A percentile compares a stretch with the other conserved stretches of the same genome.
Conservation (phyloP, 2,888 invertebrate species). For the Cylindroiulus punctatus region DNA sequence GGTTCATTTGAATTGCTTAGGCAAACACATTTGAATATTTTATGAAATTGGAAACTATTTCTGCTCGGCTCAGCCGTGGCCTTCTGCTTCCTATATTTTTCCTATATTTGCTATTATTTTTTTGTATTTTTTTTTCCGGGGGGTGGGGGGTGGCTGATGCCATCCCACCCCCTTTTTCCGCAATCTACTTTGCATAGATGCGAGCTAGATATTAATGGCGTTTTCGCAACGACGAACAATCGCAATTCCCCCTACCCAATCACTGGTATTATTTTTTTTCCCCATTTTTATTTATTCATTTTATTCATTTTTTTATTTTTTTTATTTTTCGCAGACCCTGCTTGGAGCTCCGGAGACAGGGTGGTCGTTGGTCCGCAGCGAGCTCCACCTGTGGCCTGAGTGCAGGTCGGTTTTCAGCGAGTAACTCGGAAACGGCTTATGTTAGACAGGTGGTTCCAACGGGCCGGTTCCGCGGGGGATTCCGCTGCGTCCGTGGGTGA, state of each 20-base stretch:
- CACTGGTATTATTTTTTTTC: neutral
- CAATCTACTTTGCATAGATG: conserved; percentile 42
- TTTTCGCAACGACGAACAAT: conserved; percentile 37
- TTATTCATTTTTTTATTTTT: neutral
- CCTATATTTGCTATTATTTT: no score
- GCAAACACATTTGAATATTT: conserved; percentile 53
- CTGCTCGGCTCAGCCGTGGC: neutral
- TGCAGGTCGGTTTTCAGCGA: no score
- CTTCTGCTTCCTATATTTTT: neutral
- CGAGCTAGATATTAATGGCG: conserved; percentile 22
- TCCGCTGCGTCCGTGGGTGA: no score
- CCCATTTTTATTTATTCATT: neutral
- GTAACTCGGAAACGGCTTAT: no score
- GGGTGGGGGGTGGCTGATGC: neutral
- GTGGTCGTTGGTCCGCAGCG: no score
- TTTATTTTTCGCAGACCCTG: neutral
- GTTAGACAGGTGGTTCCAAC: no score
- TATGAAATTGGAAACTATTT: conserved; percentile 54
- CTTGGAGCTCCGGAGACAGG: no score
- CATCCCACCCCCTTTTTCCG: neutral
- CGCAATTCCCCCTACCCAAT: conserved; percentile 33
- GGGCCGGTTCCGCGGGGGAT: no score
- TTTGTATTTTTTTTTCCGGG: neutral
- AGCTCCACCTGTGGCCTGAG: no score
- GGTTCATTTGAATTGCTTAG: conserved; percentile 52